These are phyloP conservation scores for Fissipunctia ypsillon DNA, from an alignment of 2,888 invertebrate genomes.

Conservation along the genomic window DNA sequence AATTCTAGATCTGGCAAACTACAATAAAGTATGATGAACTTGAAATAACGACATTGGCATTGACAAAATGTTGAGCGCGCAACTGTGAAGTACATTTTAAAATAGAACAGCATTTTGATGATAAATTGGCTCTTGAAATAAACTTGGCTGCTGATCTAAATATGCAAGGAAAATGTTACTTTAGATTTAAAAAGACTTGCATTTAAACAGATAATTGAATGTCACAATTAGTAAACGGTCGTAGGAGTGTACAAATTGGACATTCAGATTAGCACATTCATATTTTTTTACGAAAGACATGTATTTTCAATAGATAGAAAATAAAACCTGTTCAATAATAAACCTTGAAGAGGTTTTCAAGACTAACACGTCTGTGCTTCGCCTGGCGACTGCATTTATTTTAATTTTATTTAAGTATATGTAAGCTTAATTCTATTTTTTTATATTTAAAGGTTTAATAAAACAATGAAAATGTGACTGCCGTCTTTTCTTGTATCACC, in stretches of 20 bases:
- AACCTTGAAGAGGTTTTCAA: slow-evolving; percentile 23
- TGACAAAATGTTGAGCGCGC: slow-evolving; percentile 35
- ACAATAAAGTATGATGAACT: slow-evolving; percentile 16
- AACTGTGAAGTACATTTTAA: slow-evolving; percentile 23
- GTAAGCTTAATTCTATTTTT: no score
- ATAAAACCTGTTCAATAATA: slow-evolving; percentile 5
- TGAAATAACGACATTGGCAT: slow-evolving; percentile 38
- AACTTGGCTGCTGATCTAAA: not conserved
- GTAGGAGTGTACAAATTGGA: not conserved
- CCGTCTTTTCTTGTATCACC: not conserved
- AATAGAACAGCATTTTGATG: slow-evolving; percentile 22
- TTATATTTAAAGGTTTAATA: no score
- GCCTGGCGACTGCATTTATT: not conserved
- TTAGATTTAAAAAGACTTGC: not conserved
- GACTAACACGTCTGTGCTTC: not conserved
- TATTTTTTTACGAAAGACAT: not conserved
- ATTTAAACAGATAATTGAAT: slow-evolving; percentile 3
- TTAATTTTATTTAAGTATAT: slow-evolving; percentile 5
- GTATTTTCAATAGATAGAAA: not conserved
- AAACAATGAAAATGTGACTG: no score
- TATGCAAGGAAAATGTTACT: not conserved
- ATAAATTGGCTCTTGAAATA: slow-evolving; percentile 1
- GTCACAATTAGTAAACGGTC: not conserved
- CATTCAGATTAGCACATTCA: not conserved
- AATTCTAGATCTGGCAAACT: slow-evolving; percentile 23